Base-by-base conservation (phyloP, 1,140 invertebrate genomes). In the Bathynomus jamesi region DNA sequence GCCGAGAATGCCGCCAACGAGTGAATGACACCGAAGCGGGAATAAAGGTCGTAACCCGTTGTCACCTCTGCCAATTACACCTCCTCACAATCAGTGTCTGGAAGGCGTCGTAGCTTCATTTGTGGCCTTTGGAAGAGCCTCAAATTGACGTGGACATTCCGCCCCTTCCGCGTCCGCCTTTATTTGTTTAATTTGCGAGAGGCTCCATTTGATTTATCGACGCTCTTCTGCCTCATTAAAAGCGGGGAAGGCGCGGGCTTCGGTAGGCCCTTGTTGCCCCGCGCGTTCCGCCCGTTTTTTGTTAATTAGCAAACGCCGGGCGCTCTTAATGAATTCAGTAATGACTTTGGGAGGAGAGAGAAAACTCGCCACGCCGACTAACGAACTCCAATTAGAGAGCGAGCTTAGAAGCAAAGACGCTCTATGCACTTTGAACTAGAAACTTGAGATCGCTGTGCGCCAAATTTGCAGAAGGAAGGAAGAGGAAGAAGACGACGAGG, bases 281-380 rank as follows among this genome's bases (percentile, higher is more conserved):
- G 66, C 65, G 66, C 40, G 66, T 62, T 65, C 66, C 71, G 71
- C 71, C 71, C 69, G 71, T 73, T 73, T 73, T 73, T 73, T 73
- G 71, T 73, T 73, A 73, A 73, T 73, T 73, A 73, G 71, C 71
- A 73, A 73, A 73, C 71, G 71, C 71, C 71, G 61, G 65, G 71
- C 71, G 68, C 67, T 73, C 68, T 67, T 73, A 73, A 73, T 73
- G 71, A 73, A 73, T 73, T 73, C 71, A 69, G 71, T 73, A 73
- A 73, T 73, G 71, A 73, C 71, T 73, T 73, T 73, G 71, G 71
- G 71, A 73, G 62, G 67, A 69, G 67, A 65, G 67, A 63, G 53
- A 73, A 73, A 73, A 73, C 67, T 73, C 71, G 63, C 67, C 68
- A 73, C 67, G 61, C 71, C 71, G 63, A 69, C 71, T 73, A 73